Conservation (phyloP, 1,140 invertebrate species). For the Harlomillsia oculata region DNA sequence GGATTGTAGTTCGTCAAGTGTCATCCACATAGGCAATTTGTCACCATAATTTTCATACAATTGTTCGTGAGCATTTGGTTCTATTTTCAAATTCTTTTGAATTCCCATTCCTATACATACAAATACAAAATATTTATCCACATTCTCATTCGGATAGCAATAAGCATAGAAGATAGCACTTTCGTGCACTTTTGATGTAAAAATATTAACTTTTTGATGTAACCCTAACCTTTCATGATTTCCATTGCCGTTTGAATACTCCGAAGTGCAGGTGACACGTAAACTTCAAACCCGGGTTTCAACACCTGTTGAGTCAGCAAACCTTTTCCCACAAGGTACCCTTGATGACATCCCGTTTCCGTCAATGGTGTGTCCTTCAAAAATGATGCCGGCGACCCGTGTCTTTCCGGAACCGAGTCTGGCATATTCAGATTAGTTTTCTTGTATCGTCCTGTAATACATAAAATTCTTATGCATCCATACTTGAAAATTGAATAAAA, state of each 20-base stretch:
- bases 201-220: conserved; percentile 6
- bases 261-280: conserved; percentile 75
- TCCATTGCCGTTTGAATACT: conserved; percentile 80
- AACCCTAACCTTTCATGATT: conserved; percentile 56
- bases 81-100: conserved; percentile 17
- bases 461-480: background rate
- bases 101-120: conserved; percentile 25
- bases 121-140: conserved; percentile 63
- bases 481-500: background rate
- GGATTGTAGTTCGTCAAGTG: no score
- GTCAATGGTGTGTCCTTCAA: conserved; percentile 77
- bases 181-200: conserved; percentile 1
- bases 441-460: conserved; percentile 50
- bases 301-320: conserved; percentile 53
- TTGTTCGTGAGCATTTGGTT: no score
- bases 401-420: conserved; percentile 50
- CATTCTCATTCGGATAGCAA: conserved; percentile 44
- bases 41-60: no score
- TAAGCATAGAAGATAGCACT: conserved; percentile 3
- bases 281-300: conserved; percentile 53
- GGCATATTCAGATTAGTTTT: conserved; percentile 86
- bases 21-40: no score
- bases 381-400: conserved; percentile 54
- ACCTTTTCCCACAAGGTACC: conserved; percentile 54
- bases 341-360: conserved; percentile 58